Evolutionary conservation across 2,113 vertebrate genomes (phyloP), one percentile per base, ranked within the genome.

Genomic region (Theristicus caerulescens): DNA sequence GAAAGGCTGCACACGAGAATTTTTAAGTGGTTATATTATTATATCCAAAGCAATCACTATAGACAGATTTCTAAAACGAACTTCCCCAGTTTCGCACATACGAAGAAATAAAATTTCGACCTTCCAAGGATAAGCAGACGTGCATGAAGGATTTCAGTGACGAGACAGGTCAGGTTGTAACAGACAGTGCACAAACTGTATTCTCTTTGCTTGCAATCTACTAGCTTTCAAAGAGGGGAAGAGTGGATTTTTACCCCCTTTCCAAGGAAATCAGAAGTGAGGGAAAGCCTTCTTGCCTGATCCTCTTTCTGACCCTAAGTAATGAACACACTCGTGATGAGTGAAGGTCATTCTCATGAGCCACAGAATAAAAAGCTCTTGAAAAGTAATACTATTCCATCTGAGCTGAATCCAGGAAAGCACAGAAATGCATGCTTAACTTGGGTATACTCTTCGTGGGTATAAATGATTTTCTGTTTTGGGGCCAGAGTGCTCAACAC

Each of bases 271-370:
- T 20, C 51, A 78, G 76, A 86, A 90, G 59, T 18, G 16, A 92
- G 27, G 55, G 61, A 94, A 94, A 88, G 7, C 61, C 55, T 52
- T 81, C 36, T 44, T 57, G 9, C 17, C 61, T 84, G 38, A 84
- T 91, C 38, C 40, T 71, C 15, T 76, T 86, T 49, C 77, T 85
- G 77, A 82, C 57, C n/a, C 54, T 79, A 95, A 85, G 54, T 72
- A 94, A n/a, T 47, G 38, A 94, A 91, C 49, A 42, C 32, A 61
- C 4, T 29, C 8, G 0, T 92, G 67, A 80, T 64, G 36, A 91
- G 25, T 54, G 66, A 95, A 84, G 73, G 81, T 76, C 78, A 65
- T 84, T 95, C 70, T 88, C 77, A 79, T 76, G 57, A 96, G 61
- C 49, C 46, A 69, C 40, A 42, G 52, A 86, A 84, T 61, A 88